phyloP scores from a whole-genome alignment of 2,113 vertebrate genomes.

The Cranoglanis bouderius region DNA sequence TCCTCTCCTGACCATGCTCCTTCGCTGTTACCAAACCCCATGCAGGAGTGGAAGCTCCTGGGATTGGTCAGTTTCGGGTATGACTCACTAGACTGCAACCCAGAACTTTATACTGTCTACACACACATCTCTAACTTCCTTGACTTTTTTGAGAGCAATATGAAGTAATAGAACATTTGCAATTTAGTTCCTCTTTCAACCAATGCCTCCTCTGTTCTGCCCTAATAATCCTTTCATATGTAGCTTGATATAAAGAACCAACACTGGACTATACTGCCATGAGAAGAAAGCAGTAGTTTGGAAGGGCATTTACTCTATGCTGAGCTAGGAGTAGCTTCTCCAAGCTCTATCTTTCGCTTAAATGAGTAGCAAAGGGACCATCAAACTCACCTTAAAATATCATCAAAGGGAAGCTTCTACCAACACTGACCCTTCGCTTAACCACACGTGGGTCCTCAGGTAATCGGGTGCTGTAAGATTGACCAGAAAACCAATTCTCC shows the following conservation, averaged over 20 bases:
- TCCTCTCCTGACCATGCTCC: constrained; percentile 39
- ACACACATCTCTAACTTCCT: constrained; percentile 86
- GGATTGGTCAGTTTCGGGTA: constrained; percentile 97
- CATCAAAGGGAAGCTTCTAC: constrained; percentile 36
- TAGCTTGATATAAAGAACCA: constrained; percentile 52
- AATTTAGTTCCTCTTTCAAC: constrained; percentile 17
- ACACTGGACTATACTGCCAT: constrained; percentile 70
- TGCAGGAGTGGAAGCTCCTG: constrained; percentile 83
- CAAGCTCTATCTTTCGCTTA: constrained; percentile 13
- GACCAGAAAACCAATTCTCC: constrained; percentile 53
- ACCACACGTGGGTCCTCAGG: constrained; percentile 28
- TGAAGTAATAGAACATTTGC: constrained; percentile 80
- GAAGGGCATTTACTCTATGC: constrained; percentile 27
- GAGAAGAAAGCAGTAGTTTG: constrained; percentile 53
- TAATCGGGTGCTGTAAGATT: constrained; percentile 59
- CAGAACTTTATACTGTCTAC: constrained; percentile 89
- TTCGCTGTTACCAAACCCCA: constrained; percentile 29
- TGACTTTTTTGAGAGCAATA: constrained; percentile 92
- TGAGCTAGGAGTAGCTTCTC: constrained; percentile 15
- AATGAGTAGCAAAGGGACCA: constrained; percentile 28
- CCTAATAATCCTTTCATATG: constrained; percentile 31
- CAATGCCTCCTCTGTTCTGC: constrained; percentile 8
- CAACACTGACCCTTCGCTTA: constrained; percentile 33
- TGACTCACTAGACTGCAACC: constrained; percentile 86
- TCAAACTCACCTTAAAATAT: constrained; percentile 20